Percentiles rank a stretch among this genome's conserved stretches.
phyloP scores from a whole-genome alignment of 2,888 invertebrate genomes.

The Drosophila meridiana region DNA sequence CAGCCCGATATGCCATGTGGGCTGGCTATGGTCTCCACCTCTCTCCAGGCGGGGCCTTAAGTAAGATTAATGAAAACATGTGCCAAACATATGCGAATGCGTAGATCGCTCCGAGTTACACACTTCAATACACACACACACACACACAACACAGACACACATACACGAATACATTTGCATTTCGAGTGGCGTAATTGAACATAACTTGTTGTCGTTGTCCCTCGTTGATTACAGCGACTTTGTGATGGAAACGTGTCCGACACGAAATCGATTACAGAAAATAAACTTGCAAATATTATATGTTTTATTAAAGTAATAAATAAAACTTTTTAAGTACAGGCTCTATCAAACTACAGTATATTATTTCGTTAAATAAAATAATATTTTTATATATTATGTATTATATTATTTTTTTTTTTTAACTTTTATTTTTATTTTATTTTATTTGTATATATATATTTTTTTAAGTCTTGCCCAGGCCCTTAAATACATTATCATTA shows the following conservation, averaged over 20 bases:
- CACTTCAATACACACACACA: slow-evolving; percentile 23
- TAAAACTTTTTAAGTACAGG: no score
- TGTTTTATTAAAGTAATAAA: no score
- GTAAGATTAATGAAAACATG: slow-evolving; percentile 76
- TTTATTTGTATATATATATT: no score
- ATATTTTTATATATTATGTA: no score
- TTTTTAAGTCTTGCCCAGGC: no score
- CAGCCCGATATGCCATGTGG: slow-evolving; percentile 40
- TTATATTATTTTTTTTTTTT: no score
- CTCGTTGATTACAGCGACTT: slow-evolving; percentile 68
- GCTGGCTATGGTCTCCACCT: slow-evolving; percentile 22
- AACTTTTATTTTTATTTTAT: no score
- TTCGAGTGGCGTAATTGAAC: slow-evolving; percentile 73
- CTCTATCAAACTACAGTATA: no score
- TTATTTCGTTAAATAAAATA: no score
- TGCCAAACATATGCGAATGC: slow-evolving; percentile 78
- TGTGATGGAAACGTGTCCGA: slow-evolving; percentile 40
- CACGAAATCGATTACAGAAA: not conserved
- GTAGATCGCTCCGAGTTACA: slow-evolving; percentile 58
- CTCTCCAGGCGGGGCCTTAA: slow-evolving; percentile 42
- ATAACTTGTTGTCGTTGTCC: slow-evolving; percentile 72
- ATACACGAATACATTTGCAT: slow-evolving; percentile 20
- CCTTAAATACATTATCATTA: no score
- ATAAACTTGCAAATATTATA: not conserved
- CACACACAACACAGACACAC: slow-evolving; percentile 18